A percentile compares a stretch with the other conserved stretches of the same genome.
phyloP scores from a whole-genome alignment of 2,797 vertebrate genomes.

The Smutsia gigantea region DNA sequence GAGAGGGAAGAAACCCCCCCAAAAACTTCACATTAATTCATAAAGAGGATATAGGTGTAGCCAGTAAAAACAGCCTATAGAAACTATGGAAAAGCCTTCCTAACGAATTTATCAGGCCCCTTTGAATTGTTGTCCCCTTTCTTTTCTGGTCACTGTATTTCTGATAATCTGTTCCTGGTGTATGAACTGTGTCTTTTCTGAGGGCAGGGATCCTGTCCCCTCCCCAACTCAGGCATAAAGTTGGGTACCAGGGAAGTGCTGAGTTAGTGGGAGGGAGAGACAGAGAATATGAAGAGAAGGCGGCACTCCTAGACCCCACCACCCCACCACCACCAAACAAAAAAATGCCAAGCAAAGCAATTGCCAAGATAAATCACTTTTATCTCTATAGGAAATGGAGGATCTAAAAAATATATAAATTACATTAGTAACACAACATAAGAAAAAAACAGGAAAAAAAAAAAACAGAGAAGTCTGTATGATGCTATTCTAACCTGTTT shows the following conservation, averaged over 20 bases:
- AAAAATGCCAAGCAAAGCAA: constrained; percentile 72
- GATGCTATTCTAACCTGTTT: constrained; percentile 84
- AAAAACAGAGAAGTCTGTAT: constrained; percentile 72
- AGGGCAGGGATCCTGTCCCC: not conserved
- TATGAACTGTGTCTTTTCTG: constrained; percentile 17
- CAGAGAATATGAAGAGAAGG: constrained; percentile 13
- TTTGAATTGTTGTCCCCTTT: not conserved
- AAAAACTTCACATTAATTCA: not conserved
- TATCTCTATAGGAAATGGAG: constrained; percentile 83
- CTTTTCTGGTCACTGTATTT: constrained; percentile 52
- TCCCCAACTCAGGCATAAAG: not conserved
- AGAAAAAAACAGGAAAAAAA: constrained; percentile 72
- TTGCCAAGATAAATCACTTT: constrained; percentile 83
- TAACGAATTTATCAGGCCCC: not conserved
- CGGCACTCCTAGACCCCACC: not conserved
- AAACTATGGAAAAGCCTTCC: constrained; percentile 32
- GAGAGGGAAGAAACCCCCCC: not conserved
- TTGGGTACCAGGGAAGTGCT: not conserved
- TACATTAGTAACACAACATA: constrained; percentile 83
- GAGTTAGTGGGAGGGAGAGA: not conserved
- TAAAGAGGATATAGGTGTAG: not conserved
- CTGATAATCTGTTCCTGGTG: not conserved
- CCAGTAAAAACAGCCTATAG: constrained; percentile 38
- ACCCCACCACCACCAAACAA: not conserved
- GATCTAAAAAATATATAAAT: constrained; percentile 84